A percentile compares a stretch with the other conserved stretches of the same genome.
Evolutionary conservation across 1,140 invertebrate genomes (phyloP).

Genomic region (Drosophila ohnishii): DNA sequence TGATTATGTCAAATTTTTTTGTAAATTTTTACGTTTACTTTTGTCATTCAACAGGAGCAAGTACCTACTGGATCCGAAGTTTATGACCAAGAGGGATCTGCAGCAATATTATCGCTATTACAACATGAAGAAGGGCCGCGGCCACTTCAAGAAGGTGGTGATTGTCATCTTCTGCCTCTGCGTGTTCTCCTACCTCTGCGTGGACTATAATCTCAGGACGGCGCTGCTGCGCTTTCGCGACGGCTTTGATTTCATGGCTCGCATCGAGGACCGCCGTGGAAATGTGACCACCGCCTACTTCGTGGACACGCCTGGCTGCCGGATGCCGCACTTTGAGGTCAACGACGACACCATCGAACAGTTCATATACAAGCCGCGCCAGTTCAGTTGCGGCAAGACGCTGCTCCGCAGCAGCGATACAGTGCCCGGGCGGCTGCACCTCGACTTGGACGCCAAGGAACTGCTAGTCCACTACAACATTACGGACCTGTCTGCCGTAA

Average conservation of each 20-base stretch:
- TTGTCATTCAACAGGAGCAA: constrained; percentile 57
- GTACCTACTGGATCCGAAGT: constrained; percentile 77
- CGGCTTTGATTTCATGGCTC: constrained; percentile 74
- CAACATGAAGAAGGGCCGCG: constrained; percentile 65
- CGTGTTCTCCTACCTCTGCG: constrained; percentile 75
- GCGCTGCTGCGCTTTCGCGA: constrained; percentile 66
- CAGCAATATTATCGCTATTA: constrained; percentile 79
- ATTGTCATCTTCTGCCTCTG: constrained; percentile 74
- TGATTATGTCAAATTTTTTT: neutral
- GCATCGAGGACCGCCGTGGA: constrained; percentile 56
- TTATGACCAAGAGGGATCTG: constrained; percentile 76
- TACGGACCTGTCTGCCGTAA: constrained; percentile 77
- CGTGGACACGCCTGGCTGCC: constrained; percentile 90
- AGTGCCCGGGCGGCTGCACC: constrained; percentile 81
- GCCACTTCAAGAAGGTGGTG: constrained; percentile 76
- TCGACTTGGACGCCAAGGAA: constrained; percentile 87
- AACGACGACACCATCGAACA: constrained; percentile 85
- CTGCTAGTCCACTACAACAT: constrained; percentile 86
- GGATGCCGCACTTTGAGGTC: constrained; percentile 90
- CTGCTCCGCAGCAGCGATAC: constrained; percentile 76
- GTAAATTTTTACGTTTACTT: neutral
- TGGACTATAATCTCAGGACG: constrained; percentile 77
- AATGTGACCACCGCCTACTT: constrained; percentile 83
- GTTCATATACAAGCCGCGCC: constrained; percentile 82
- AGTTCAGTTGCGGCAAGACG: constrained; percentile 83